A percentile compares a stretch with the other conserved stretches of the same genome.
Evolutionary conservation across 92 coral and sea anemone species (phyloP).

Genomic region (Porites rus): DNA sequence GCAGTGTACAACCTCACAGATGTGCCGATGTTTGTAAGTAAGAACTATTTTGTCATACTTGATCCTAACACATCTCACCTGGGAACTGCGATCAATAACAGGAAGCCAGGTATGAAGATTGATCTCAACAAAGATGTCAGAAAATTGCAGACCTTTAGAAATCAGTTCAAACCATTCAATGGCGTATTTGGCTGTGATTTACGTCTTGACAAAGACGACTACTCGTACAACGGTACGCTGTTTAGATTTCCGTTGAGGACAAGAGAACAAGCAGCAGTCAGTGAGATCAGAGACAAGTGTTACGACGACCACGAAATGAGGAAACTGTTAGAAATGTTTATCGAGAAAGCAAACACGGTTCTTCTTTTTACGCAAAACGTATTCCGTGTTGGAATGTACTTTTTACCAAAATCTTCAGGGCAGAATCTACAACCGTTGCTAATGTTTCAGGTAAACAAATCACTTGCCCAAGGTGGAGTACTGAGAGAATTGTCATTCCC

Average conservation of each 20-base stretch:
- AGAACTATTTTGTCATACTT: constrained; percentile 68
- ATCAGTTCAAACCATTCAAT: constrained; percentile 87
- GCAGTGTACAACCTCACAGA: constrained; percentile 93
- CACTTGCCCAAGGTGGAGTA: constrained; percentile 41
- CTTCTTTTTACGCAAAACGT: constrained; percentile 89
- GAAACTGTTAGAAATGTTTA: constrained; percentile 65
- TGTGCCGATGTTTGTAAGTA: constrained; percentile 91
- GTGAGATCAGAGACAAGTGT: constrained; percentile 71
- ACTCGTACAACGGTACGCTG: constrained; percentile 78
- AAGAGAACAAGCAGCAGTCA: constrained; percentile 62
- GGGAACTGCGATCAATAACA: constrained; percentile 65
- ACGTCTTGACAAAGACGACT: constrained; percentile 38
- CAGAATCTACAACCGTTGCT: constrained; percentile 45
- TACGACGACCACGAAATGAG: constrained; percentile 68
- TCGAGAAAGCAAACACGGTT: constrained; percentile 66
- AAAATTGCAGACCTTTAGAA: constrained; percentile 60
- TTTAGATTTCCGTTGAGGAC: constrained; percentile 91
- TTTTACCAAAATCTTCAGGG: constrained; percentile 24
- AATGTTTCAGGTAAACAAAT: constrained; percentile 55
- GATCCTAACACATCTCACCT: constrained; percentile 89
- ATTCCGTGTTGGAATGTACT: constrained; percentile 65
- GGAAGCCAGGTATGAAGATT: constrained; percentile 45
- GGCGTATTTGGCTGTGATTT: constrained; percentile 88
- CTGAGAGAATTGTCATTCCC: constrained; percentile 29
- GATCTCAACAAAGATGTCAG: constrained; percentile 38